A percentile compares a stretch with the other conserved stretches of the same genome.
These are phyloP conservation scores for Troides oblongomaculatus DNA, from an alignment of 2,888 invertebrate species.

Conservation along the genomic window DNA sequence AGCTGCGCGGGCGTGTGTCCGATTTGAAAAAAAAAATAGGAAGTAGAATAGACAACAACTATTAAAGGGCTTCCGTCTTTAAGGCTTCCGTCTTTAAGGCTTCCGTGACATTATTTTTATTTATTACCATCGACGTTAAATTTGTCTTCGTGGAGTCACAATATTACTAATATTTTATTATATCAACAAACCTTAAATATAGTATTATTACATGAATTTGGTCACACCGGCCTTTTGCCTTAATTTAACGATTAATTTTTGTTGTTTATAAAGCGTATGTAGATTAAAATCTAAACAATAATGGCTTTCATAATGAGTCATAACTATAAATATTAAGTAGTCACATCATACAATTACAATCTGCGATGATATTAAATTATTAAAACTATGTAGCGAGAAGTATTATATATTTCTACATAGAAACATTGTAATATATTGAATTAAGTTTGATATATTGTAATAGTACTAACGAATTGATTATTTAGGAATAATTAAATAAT, in stretches of 20 bases:
- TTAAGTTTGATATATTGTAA: not conserved
- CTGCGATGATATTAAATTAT: too few species aligned
- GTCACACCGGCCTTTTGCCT: too few species aligned
- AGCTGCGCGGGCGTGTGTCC: slow-evolving; percentile 68
- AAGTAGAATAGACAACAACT: slow-evolving; percentile 41
- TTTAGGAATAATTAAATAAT: not conserved
- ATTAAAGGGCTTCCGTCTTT: slow-evolving; percentile 49
- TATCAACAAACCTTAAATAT: not conserved
- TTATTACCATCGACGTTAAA: slow-evolving; percentile 33
- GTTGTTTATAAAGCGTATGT: too few species aligned
- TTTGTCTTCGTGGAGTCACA: slow-evolving; percentile 11
- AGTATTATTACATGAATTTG: too few species aligned
- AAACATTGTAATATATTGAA: too few species aligned
- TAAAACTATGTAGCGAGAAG: too few species aligned
- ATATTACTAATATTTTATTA: not conserved
- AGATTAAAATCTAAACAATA: too few species aligned
- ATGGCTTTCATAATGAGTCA: too few species aligned
- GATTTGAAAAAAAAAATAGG: slow-evolving; percentile 49
- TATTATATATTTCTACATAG: too few species aligned
- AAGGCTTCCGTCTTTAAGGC: slow-evolving; percentile 36
- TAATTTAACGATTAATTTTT: too few species aligned
- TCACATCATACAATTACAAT: too few species aligned
- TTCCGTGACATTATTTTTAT: slow-evolving; percentile 37
- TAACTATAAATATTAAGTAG: too few species aligned
- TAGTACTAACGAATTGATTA: not conserved